Evolutionary conservation across 2,797 vertebrate genomes (phyloP).

Genomic region (Alectoris magna): DNA sequence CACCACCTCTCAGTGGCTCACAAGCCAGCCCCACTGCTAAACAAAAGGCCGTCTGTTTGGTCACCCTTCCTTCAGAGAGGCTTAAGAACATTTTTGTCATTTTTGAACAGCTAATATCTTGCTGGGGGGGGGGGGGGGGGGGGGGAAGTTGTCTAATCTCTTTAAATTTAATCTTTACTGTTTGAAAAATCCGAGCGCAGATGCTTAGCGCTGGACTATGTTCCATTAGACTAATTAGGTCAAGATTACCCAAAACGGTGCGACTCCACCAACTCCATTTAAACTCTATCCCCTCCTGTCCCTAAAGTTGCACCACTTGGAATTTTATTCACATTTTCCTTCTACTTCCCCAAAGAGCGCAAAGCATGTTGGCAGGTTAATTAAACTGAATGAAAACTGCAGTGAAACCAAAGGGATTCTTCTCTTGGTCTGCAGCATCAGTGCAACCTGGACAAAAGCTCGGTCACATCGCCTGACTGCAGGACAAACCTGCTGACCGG

Average conservation of each 20-base stretch:
- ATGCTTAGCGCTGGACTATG: conserved; percentile 83
- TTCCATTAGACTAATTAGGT: conserved; percentile 88
- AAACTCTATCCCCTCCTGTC: neutral
- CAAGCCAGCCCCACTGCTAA: conserved; percentile 68
- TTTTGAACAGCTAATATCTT: conserved; percentile 99
- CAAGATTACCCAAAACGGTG: conserved; percentile 71
- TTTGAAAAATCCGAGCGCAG: conserved; percentile 80
- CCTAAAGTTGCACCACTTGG: neutral
- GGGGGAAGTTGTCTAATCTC: conserved; percentile 92
- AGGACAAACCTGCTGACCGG: neutral
- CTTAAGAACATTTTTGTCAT: conserved; percentile 99
- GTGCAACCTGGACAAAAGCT: neutral
- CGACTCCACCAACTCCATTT: neutral
- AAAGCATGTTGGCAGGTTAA: neutral
- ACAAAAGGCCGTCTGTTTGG: conserved; percentile 93
- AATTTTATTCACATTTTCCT: conserved; percentile 14
- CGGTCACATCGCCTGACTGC: neutral
- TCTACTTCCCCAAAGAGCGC: neutral
- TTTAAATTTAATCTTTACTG: conserved; percentile 92
- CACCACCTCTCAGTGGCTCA: conserved; percentile 72
- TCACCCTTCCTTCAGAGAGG: conserved; percentile 86
- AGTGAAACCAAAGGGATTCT: neutral
- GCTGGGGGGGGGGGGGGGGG: conserved; percentile 50
- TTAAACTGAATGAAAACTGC: neutral
- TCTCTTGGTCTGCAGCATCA: neutral